These are phyloP conservation scores for Diarsia brunnea DNA, from an alignment of 2,888 invertebrate genomes.

Conservation along the genomic window DNA sequence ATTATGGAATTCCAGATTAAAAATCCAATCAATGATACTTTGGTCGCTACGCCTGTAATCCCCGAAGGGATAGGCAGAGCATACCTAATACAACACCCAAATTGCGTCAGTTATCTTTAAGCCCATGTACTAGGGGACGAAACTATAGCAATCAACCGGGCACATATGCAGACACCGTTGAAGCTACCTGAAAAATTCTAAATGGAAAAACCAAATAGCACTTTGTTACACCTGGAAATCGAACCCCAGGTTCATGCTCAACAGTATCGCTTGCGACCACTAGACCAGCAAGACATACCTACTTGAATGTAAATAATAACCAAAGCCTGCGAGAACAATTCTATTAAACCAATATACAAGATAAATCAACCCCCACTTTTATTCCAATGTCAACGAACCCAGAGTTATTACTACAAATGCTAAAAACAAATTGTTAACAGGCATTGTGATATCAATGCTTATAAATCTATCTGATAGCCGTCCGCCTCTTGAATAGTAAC, in stretches of 20 bases:
- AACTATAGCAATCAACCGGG: background rate
- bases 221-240: background rate
- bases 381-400: slow-evolving; percentile 28
- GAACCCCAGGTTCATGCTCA: background rate
- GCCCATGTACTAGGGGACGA: background rate
- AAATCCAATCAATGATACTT: background rate
- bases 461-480: slow-evolving; percentile 57
- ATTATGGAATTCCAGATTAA: background rate
- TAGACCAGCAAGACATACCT: background rate
- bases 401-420: slow-evolving; percentile 47
- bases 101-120: no score
- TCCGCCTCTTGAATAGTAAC: slow-evolving; percentile 45
- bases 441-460: slow-evolving; percentile 53
- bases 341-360: background rate
- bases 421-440: slow-evolving; percentile 45
- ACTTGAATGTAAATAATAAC: background rate
- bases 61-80: no score
- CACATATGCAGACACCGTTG: background rate
- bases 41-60: background rate
- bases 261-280: background rate
- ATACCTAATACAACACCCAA: no score
- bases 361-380: slow-evolving; percentile 11
- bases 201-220: background rate
- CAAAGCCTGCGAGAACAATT: background rate
- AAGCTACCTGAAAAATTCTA: background rate